phyloP scores from a whole-genome alignment of 2,888 invertebrate species.

The Agriopis marginaria region DNA sequence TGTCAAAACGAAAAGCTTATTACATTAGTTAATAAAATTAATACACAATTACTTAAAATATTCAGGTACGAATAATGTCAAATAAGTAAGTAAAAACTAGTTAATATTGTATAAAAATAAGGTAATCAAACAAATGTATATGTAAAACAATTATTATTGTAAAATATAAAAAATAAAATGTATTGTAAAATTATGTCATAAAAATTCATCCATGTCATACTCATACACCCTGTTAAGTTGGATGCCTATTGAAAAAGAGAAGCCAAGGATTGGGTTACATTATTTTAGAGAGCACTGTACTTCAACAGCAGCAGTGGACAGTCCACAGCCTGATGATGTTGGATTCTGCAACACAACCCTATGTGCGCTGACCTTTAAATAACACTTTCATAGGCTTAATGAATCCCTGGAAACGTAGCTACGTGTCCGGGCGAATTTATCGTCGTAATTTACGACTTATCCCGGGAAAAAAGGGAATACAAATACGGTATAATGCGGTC shows the following conservation, averaged over 20 bases:
- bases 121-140: too few species aligned
- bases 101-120: too few species aligned
- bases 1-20: too few species aligned
- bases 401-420: slow-evolving; percentile 70
- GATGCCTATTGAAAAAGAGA: not conserved
- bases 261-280: not conserved
- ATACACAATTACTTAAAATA: too few species aligned
- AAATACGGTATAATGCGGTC: slow-evolving; percentile 65
- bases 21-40: too few species aligned
- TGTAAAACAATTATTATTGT: too few species aligned
- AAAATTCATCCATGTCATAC: too few species aligned
- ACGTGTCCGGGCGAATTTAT: slow-evolving; percentile 77
- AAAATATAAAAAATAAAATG: too few species aligned
- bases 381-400: slow-evolving; percentile 65
- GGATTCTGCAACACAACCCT: not conserved
- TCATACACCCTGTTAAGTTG: too few species aligned
- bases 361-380: slow-evolving; percentile 18
- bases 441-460: slow-evolving; percentile 76
- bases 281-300: not conserved
- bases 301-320: not conserved
- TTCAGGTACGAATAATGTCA: too few species aligned
- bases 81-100: too few species aligned
- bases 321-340: not conserved
- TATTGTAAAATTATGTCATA: too few species aligned
- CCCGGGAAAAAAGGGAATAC: slow-evolving; percentile 77